Base-by-base conservation (phyloP, 2,888 invertebrate species). In the Alloscopus bannaensis region DNA sequence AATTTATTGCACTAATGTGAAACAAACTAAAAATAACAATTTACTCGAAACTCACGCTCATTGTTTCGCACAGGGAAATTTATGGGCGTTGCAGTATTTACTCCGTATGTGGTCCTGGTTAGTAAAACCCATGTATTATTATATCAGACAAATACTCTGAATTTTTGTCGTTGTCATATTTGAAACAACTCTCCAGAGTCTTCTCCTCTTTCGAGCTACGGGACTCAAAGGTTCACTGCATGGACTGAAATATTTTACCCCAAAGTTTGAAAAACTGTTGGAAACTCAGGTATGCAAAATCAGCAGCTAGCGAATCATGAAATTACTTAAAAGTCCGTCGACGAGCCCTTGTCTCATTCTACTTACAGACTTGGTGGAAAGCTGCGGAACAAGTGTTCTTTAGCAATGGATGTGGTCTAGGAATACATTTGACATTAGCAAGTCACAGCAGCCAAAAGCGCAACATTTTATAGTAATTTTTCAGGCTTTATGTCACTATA, bases 341-440 rank as follows among this genome's bases (percentile, higher is more conserved):
- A 3, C 3, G 20, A 11, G 16, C 13, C 28, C 18, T 45, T 45
- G 18, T 52, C n/a, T 22, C 24, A 22, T 4, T 8, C 16, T 24
- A 26, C 28, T 26, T 4, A 42, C 20, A 77, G 69, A 31, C 70
- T 13, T 77, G 77, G 77, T 31, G 62, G 42, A 69, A 6, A 22
- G 31, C 52, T 20, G 62, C 77, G 2, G 69, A 77, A 24, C 77
- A 77, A 70, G 70, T 70, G 8, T 31, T 64, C 24, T 22, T 31
- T 16, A 69, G 69, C 18, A 70, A 69, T 13, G 70, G 77, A 11
- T n/a, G 31, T 24, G 77, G 69, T 0, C 26, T 64, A 4, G 77
- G 77, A n/a, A 31, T 77, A 3, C 62, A 70, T n/a, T 26, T 70
- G 18, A 64, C 69, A 0, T 45, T 31, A 0, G 77, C 45, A 2